Evolutionary conservation across 2,797 vertebrate genomes (phyloP), one percentile per base, ranked within the genome.

Genomic region (Borostomias antarcticus): DNA sequence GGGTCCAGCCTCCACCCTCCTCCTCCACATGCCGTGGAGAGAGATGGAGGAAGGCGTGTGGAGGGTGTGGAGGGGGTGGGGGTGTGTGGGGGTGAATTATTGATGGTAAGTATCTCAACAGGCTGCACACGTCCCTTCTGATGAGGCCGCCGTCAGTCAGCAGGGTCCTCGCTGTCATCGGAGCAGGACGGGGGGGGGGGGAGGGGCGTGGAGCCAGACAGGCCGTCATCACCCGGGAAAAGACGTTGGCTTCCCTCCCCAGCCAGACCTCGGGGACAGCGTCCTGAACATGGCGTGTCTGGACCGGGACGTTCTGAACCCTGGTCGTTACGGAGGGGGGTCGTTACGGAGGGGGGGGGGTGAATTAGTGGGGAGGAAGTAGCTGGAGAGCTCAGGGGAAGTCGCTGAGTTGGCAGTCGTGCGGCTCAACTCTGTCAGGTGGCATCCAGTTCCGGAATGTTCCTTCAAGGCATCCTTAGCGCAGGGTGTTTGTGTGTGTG

Each of bases 71-170:
- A 33, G 19, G 10, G 37, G 62, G 32, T 2, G 51, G 9, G 56
- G 32, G 73, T 62, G 62, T 66, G 69, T 64, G 70, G 72, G 32
- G 53, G 40, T 92, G 80, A 93, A 92, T 93, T 86, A 93, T 93
- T 91, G 72, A 93, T 91, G 82, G 82, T 92, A 91, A 92, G 91
- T 91, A 90, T 89, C 88, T 90, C 89, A 89, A 91, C 87, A 82
- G 86, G 86, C 87, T 89, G 89, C 86, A 89, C 89, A 83, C 59
- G 88, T 92, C 91, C 81, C 71, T 70, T 74, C 83, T 83, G 73
- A 92, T 92, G 82, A 92, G 82, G 37, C 60, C 68, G 60, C 82
- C 76, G 89, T 89, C 91, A 85, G 51, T 92, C 91, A 91, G 67
- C 28, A 47, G 59, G 65, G 64, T 77, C 73, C 75, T 60, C 51